phyloP scores from a whole-genome alignment of 2,888 invertebrate genomes.

The Meiosimyza decipiens region DNA sequence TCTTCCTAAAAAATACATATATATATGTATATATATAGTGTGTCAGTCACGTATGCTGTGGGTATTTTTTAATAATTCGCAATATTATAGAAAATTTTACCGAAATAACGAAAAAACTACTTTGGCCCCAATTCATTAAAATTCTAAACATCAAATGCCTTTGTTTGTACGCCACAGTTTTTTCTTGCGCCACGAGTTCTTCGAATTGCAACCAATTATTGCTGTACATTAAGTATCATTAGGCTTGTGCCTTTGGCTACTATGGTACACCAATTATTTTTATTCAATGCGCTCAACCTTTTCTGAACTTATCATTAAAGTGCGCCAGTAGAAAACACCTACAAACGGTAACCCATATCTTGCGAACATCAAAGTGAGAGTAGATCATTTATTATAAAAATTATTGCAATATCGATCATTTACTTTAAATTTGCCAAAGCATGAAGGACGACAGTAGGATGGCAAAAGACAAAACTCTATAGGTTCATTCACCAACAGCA shows the following conservation, averaged over 20 bases:
- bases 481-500: slow-evolving; percentile 33
- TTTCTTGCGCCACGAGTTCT: slow-evolving; percentile 14
- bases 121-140: slow-evolving; percentile 25
- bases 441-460: no score
- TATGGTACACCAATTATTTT: background rate
- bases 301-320: slow-evolving; percentile 31
- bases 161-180: background rate
- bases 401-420: slow-evolving; percentile 36
- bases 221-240: slow-evolving; percentile 28
- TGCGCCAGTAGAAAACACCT: slow-evolving; percentile 32
- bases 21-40: background rate
- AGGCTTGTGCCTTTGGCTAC: slow-evolving; percentile 22
- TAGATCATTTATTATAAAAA: slow-evolving; percentile 31
- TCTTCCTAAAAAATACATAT: background rate
- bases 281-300: background rate
- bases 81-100: slow-evolving; percentile 3
- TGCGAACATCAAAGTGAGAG: background rate
- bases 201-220: slow-evolving; percentile 27
- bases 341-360: slow-evolving; percentile 4
- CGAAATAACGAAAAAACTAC: background rate
- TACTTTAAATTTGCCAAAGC: background rate
- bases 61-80: slow-evolving; percentile 7
- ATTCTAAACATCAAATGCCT: background rate
- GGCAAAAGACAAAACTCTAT: background rate
- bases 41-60: slow-evolving; percentile 23